Conservation (phyloP, 2,888 invertebrate species). For the Nomada lathburiana region DNA sequence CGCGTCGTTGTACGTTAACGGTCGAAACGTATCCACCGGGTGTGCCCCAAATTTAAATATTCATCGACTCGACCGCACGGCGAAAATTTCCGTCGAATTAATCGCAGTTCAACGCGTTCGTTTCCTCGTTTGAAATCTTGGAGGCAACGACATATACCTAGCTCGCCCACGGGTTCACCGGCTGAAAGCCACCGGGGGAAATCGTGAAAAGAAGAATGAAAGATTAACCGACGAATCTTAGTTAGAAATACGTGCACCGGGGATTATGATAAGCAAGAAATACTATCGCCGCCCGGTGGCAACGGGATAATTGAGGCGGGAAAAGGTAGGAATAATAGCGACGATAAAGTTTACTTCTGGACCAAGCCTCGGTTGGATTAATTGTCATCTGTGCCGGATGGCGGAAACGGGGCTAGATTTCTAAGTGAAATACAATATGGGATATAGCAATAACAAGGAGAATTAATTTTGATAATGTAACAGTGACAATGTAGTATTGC, state of each 20-base stretch:
- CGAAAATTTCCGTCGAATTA: neutral
- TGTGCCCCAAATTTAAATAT: conserved; percentile 16
- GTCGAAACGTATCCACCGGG: neutral
- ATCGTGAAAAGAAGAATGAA: neutral
- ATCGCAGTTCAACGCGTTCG: no score
- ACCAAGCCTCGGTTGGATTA: neutral
- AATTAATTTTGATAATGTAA: no score
- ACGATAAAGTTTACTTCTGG: conserved; percentile 2
- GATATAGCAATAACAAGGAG: no score
- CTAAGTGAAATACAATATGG: conserved; percentile 1
- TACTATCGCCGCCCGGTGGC: neutral
- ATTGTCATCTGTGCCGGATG: neutral
- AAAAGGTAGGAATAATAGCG: conserved; percentile 24
- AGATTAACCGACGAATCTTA: neutral
- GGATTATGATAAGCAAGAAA: conserved; percentile 22
- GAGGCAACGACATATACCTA: no score
- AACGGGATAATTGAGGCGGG: conserved; percentile 23
- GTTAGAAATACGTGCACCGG: neutral
- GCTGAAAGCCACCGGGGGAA: no score
- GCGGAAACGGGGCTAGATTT: neutral
- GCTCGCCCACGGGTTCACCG: no score
- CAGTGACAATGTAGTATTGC: no score
- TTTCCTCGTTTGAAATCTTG: no score
- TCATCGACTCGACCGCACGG: neutral
- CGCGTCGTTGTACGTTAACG: conserved; percentile 2